These are phyloP conservation scores for Carassius carassius DNA, from an alignment of 2,113 vertebrate genomes.

Conservation along the genomic window DNA sequence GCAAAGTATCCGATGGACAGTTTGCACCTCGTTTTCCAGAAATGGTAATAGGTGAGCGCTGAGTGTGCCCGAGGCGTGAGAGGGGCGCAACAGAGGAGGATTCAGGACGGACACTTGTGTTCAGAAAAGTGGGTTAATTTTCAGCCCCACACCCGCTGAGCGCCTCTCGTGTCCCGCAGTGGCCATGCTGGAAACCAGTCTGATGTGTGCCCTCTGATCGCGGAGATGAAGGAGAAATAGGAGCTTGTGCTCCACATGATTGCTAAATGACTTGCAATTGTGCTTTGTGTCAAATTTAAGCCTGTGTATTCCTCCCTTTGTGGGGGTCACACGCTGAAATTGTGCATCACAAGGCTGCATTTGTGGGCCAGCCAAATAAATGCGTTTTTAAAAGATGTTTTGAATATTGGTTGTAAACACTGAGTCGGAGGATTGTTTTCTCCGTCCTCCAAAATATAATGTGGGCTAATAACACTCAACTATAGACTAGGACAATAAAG, in stretches of 20 bases:
- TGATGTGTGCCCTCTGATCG: not conserved
- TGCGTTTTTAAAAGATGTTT: too few species aligned
- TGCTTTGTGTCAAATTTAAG: not conserved
- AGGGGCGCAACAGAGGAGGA: not conserved
- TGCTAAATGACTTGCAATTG: not conserved
- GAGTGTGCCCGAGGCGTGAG: too few species aligned
- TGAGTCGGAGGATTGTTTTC: too few species aligned
- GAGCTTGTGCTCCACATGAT: not conserved
- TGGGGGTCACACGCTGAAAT: not conserved
- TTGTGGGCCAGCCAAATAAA: too few species aligned
- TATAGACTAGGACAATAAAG: too few species aligned
- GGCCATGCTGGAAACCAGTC: constrained; percentile 59
- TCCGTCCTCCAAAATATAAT: too few species aligned
- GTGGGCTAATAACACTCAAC: too few species aligned
- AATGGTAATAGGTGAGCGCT: not conserved
- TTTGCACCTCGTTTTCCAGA: not conserved
- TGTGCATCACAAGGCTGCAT: too few species aligned
- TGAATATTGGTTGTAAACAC: too few species aligned
- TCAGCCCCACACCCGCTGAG: constrained; percentile 46
- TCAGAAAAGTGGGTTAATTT: not conserved
- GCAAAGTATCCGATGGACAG: not conserved
- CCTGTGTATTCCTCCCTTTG: not conserved
- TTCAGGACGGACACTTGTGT: constrained; percentile 4
- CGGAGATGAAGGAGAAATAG: not conserved
- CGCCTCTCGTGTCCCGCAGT: constrained; percentile 54